phyloP scores from a whole-genome alignment of 2,797 vertebrate genomes.

The Cercopithecus neglectus region DNA sequence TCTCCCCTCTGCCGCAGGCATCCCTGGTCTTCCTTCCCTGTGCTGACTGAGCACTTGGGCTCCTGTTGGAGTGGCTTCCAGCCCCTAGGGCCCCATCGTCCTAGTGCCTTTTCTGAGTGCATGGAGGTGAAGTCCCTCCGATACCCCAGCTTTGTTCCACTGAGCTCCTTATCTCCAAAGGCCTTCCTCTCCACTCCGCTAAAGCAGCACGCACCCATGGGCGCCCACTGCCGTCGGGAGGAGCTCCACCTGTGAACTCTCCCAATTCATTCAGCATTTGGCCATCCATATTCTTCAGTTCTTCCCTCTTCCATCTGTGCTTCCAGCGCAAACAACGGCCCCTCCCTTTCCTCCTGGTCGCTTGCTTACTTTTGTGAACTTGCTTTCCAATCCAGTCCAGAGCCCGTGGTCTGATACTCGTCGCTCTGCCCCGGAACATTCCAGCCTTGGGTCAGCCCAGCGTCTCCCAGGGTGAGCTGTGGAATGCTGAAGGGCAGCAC shows the following conservation, averaged over 20 bases:
- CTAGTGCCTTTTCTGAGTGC: background rate
- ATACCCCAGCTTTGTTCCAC: background rate
- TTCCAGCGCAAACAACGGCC: rapidly evolving
- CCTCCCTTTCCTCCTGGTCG: background rate
- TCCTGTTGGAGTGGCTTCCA: background rate
- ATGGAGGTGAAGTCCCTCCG: background rate
- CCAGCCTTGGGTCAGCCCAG: too few relatives aligned
- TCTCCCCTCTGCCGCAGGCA: background rate
- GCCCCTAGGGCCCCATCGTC: rapidly evolving
- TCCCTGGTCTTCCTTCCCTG: background rate
- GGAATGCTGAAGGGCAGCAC: background rate
- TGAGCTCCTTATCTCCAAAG: background rate
- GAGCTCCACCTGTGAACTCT: background rate
- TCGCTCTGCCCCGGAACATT: background rate
- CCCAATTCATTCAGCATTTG: background rate
- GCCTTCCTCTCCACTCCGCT: background rate
- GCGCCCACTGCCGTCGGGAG: rapidly evolving
- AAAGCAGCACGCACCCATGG: background rate
- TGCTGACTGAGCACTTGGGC: background rate
- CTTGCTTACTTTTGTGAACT: background rate
- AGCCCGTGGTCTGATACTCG: background rate
- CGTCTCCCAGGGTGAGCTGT: background rate
- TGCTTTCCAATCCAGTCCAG: background rate
- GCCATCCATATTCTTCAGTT: background rate
- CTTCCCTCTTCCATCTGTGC: too few relatives aligned